Evolutionary conservation across 2,888 invertebrate genomes (phyloP), one percentile per base, ranked within the genome.

Genomic region (Mechanitis messenoides): DNA sequence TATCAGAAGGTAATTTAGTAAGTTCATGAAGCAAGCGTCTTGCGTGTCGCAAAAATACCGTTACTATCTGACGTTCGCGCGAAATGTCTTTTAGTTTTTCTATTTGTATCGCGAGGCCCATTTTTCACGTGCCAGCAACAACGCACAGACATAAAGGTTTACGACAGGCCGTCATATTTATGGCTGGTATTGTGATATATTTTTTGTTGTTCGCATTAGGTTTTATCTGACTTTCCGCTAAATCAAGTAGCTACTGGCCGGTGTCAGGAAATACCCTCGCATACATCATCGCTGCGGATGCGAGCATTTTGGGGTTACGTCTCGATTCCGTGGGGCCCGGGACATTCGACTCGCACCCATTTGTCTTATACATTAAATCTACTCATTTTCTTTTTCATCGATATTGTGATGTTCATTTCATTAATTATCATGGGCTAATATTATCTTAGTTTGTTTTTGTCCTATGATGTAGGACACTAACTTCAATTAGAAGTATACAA

Each of bases 241-340:
- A 89, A 90, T 90, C 89, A 90, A 90, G 90, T 90, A 89, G 84
- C 88, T 85, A 89, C 89, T 89, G 90, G 89, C 89, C 89, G 88
- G 83, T 87, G 88, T 84, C 87, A 87, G 89, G 88, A 87, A 85
- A 83, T 84, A 83, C 86, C 87, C 87, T 81, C 86, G 83, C 85
- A 83, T 90, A 88, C 80, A 85, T 89, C 89, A 89, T 84, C 75
- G 75, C 67, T 71, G 77, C 85, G 87, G 87, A 87, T 85, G 83
- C 81, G 78, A 79, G 73, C 83, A 73, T 84, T 87, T 87, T 87
- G 87, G 89, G 88, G 88, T 87, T 85, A 85, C 74, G 79, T 74
- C 67, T 75, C 78, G 76, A 77, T 75, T 76, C 80, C 79, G 80
- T 76, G 74, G 86, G 83, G 84, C 77, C 80, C 75, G 69, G 69